These are phyloP conservation scores for Oligia strigilis DNA, from an alignment of 2,888 invertebrate species.

Conservation along the genomic window DNA sequence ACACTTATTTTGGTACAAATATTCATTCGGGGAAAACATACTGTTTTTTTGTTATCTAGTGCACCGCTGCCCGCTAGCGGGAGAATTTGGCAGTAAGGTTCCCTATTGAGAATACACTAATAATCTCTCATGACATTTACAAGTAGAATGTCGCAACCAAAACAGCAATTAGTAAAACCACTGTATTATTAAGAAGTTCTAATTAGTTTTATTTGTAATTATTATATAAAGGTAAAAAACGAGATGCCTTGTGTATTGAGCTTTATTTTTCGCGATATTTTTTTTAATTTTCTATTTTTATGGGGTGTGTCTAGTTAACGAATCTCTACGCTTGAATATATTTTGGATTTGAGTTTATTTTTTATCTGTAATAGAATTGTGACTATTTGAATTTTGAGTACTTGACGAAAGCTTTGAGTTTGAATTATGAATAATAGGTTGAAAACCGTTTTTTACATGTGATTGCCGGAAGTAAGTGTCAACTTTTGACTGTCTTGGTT, in stretches of 20 bases:
- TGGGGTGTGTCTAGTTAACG: conserved; percentile 57
- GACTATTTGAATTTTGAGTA: conserved; percentile 52
- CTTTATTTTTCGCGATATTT: conserved; percentile 70
- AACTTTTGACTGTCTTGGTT: background rate
- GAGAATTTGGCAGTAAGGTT: background rate
- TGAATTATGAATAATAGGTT: background rate
- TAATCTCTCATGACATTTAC: background rate
- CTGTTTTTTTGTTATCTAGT: background rate
- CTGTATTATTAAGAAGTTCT: conserved; percentile 47
- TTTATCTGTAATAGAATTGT: conserved; percentile 32
- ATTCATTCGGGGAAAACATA: background rate
- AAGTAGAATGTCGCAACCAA: conserved; percentile 22
- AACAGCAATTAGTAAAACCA: conserved; percentile 30
- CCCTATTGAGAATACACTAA: background rate
- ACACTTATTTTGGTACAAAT: conserved; percentile 33
- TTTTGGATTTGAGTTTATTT: conserved; percentile 50
- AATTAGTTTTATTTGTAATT: conserved; percentile 49
- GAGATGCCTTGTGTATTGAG: conserved; percentile 70
- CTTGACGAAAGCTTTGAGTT: background rate
- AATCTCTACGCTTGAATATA: conserved; percentile 67
- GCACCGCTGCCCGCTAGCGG: background rate
- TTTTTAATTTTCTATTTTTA: conserved; percentile 56
- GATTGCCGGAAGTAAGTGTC: background rate
- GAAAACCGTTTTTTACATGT: background rate
- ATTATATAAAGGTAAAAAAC: conserved; percentile 55